Conservation (phyloP, 2,113 vertebrate species). For the Phainopepla nitens region DNA sequence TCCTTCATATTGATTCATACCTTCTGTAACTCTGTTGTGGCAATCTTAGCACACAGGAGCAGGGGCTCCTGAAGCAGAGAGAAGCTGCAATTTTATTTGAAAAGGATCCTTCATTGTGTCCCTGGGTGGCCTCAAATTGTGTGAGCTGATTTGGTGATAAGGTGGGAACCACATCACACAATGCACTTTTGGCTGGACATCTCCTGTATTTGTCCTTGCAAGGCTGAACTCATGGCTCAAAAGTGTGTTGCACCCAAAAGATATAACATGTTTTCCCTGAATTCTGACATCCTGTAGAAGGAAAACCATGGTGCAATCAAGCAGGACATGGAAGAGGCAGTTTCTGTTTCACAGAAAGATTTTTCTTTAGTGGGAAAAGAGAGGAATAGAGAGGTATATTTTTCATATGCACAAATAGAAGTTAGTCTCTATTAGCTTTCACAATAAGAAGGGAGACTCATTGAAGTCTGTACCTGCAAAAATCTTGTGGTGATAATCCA, state of each 20-base stretch:
- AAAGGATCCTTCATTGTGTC: neutral
- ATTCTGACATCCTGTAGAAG: neutral
- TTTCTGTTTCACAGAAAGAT: neutral
- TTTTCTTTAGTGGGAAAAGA: neutral
- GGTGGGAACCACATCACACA: accelerated
- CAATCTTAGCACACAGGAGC: neutral
- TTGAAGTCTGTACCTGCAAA: neutral
- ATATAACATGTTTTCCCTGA: accelerated
- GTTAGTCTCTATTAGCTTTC: neutral
- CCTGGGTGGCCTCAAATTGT: neutral
- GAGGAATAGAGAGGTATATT: neutral
- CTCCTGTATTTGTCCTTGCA: neutral
- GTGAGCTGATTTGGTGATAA: neutral
- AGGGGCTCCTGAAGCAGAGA: neutral
- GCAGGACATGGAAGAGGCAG: neutral
- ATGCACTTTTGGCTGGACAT: neutral
- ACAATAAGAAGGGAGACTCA: neutral
- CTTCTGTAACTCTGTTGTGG: neutral
- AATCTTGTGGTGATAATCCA: neutral
- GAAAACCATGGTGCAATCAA: neutral
- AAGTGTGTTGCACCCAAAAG: neutral
- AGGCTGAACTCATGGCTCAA: neutral
- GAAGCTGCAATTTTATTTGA: neutral
- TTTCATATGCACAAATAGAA: neutral
- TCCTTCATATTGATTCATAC: neutral